Conservation (phyloP, 2,113 vertebrate species). For the Brachionichthys hirsutus region DNA sequence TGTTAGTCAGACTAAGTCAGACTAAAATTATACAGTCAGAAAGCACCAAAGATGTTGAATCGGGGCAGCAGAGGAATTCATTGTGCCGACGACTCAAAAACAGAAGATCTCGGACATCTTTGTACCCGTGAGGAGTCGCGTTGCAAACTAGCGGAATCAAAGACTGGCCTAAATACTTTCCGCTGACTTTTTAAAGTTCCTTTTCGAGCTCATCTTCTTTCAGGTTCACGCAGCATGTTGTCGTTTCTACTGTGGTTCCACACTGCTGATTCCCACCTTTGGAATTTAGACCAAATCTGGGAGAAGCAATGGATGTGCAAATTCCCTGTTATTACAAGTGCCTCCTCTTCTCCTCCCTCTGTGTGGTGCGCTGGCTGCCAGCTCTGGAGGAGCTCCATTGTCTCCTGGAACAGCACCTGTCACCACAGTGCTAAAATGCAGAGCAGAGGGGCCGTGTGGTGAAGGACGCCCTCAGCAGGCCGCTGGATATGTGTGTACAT, state of each 20-base stretch:
- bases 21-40: conserved; percentile 64
- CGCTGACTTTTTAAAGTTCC: conserved; percentile 32
- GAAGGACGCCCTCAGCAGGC: conserved; percentile 68
- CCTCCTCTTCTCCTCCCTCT: conserved; percentile 36
- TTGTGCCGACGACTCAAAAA: conserved; percentile 45
- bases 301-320: conserved; percentile 30
- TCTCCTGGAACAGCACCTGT: conserved; percentile 69
- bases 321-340: conserved; percentile 33
- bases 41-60: conserved; percentile 57
- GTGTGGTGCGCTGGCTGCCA: conserved; percentile 47
- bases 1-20: conserved; percentile 35
- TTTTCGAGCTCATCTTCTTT: conserved; percentile 35
- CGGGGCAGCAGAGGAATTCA: conserved; percentile 42
- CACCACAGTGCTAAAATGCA: conserved; percentile 63
- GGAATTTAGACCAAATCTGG: conserved; percentile 36
- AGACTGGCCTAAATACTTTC: conserved; percentile 47
- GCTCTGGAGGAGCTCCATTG: conserved; percentile 65
- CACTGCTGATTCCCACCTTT: conserved; percentile 52
- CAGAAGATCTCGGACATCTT: conserved; percentile 49
- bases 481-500: conserved; percentile 38
- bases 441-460: conserved; percentile 47
- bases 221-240: conserved; percentile 19
- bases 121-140: conserved; percentile 54
- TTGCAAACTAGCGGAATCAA: conserved; percentile 57
- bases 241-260: conserved; percentile 3